Percentiles rank a stretch among this genome's conserved stretches.
Evolutionary conservation across 37 sponge, comb jelly and placozoan species (phyloP).

Genomic region (Tethya wilhelma): DNA sequence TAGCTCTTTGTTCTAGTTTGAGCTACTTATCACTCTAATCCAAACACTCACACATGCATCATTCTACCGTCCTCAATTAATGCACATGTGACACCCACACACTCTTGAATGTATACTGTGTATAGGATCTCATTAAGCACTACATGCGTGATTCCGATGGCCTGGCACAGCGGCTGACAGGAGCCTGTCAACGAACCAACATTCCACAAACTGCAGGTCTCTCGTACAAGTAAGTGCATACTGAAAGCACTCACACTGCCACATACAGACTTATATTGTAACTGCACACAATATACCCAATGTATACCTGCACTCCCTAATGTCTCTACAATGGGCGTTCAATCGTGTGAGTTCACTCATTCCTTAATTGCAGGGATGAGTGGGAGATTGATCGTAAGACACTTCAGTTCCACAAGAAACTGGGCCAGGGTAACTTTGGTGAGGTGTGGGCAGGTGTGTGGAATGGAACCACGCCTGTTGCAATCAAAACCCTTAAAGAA

Average conservation of each 20-base stretch:
- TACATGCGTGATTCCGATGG: slow-evolving; percentile 72
- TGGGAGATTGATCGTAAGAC: slow-evolving; percentile 90
- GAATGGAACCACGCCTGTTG: slow-evolving; percentile 85
- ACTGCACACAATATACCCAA: too few species aligned
- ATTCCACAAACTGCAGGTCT: slow-evolving; percentile 63
- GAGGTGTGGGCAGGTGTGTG: slow-evolving; percentile 90
- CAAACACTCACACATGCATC: slow-evolving; percentile 7
- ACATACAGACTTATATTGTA: too few species aligned
- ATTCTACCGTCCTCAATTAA: not conserved
- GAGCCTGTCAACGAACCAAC: slow-evolving; percentile 66
- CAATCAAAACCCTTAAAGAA: slow-evolving; percentile 91
- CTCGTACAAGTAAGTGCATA: slow-evolving; percentile 59
- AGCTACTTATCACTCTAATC: not conserved
- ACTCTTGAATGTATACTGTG: not conserved
- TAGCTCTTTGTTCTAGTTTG: too few species aligned
- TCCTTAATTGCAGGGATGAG: slow-evolving; percentile 71
- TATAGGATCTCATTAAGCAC: slow-evolving; percentile 68
- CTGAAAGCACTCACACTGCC: too few species aligned
- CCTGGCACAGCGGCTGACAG: slow-evolving; percentile 64
- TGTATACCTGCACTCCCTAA: too few species aligned
- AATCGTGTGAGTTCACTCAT: too few species aligned
- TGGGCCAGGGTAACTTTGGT: slow-evolving; percentile 88
- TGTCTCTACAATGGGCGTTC: too few species aligned
- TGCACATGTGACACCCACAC: not conserved
- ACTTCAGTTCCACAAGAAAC: slow-evolving; percentile 75